Conservation (phyloP, 2,113 vertebrate species). For the Alouatta palliata region DNA sequence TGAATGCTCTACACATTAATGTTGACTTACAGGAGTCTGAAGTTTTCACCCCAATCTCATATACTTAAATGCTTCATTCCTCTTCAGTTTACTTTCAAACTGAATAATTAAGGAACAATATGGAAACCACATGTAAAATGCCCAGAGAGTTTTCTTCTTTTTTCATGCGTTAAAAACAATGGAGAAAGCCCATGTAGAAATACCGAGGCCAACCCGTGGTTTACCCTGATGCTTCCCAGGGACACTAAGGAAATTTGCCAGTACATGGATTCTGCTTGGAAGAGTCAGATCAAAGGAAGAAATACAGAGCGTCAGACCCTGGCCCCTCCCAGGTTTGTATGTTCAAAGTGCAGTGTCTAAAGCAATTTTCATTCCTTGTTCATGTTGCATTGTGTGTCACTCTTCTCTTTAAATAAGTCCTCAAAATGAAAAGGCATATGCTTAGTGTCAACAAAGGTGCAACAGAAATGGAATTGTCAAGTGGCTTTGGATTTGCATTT, state of each 20-base stretch:
- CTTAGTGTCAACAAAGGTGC: background rate
- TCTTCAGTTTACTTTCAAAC: slow-evolving; percentile 47
- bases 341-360: slow-evolving; percentile 26
- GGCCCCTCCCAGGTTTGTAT: background rate
- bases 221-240: slow-evolving; percentile 48
- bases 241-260: slow-evolving; percentile 32
- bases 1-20: slow-evolving; percentile 28
- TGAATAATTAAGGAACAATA: slow-evolving; percentile 54
- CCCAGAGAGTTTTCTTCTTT: background rate
- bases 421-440: slow-evolving; percentile 38
- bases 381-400: slow-evolving; percentile 19
- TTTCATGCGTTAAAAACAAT: background rate
- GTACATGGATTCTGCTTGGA: background rate
- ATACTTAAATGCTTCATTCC: slow-evolving; percentile 17
- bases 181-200: slow-evolving; percentile 5
- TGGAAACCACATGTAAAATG: slow-evolving; percentile 60
- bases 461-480: slow-evolving; percentile 18
- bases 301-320: slow-evolving; percentile 33
- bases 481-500: background rate
- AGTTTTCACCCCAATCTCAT: slow-evolving; percentile 33
- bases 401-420: background rate
- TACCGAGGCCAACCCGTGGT: background rate
- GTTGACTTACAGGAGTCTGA: slow-evolving; percentile 3
- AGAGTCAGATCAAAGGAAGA: slow-evolving; percentile 55
- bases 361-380: slow-evolving; percentile 48